Percentiles rank a stretch among this genome's conserved stretches.
Conservation (phyloP, 53 echinoderm and acorn worm species). For the Hippasteria phrygiana region DNA sequence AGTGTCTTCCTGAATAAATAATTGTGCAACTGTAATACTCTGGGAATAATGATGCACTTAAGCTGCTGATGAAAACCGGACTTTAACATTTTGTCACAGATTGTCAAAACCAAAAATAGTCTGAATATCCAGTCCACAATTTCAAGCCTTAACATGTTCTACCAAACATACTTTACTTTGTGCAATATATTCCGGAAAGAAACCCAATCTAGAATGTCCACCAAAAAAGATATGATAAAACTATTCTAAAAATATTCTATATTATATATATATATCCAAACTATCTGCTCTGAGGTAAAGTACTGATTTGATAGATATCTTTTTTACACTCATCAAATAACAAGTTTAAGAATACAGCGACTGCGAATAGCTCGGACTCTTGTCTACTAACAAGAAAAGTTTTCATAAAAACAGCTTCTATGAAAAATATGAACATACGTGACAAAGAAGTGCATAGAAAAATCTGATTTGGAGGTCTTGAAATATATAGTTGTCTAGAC, state of each 20-base stretch:
- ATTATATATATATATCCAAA: neutral
- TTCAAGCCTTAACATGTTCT: too few species aligned
- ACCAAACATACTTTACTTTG: neutral
- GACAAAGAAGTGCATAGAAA: conserved; percentile 56
- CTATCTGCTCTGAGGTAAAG: conserved; percentile 10
- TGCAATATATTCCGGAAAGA: neutral
- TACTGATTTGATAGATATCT: neutral
- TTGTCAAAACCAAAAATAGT: too few species aligned
- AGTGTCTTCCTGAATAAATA: neutral
- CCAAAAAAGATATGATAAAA: neutral
- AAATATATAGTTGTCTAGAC: conserved; percentile 1
- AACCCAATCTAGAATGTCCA: neutral
- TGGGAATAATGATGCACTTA: neutral
- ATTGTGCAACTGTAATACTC: neutral
- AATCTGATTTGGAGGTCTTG: conserved; percentile 45
- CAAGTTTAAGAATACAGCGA: neutral
- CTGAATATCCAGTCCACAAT: too few species aligned
- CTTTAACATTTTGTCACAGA: too few species aligned
- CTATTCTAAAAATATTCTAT: conserved; percentile 13
- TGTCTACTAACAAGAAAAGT: neutral
- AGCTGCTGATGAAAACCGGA: too few species aligned
- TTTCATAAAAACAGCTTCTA: neutral
- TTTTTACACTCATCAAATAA: neutral
- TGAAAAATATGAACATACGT: conserved; percentile 24
- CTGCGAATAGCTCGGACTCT: neutral